These are phyloP conservation scores for Mimumesa dahlbomi DNA, from an alignment of 2,888 invertebrate genomes.

Conservation along the genomic window DNA sequence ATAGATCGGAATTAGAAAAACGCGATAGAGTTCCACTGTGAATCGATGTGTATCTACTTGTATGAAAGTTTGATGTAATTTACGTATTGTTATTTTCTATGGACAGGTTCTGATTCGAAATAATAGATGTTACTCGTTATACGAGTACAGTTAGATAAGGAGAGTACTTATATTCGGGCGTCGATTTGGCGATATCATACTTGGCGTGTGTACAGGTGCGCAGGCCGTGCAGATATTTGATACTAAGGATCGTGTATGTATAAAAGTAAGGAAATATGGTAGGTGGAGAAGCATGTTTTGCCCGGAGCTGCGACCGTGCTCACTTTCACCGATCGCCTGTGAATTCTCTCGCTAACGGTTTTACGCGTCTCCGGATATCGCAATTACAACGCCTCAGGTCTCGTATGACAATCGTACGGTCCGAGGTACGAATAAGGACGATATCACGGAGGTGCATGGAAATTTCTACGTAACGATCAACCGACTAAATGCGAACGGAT, in stretches of 20 bases:
- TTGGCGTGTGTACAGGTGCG: conserved; percentile 8
- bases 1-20: not conserved
- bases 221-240: not conserved
- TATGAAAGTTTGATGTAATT: not conserved
- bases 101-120: too few species aligned
- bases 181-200: conserved; percentile 9
- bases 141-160: not conserved
- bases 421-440: too few species aligned
- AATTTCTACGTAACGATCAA: too few species aligned
- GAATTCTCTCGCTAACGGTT: not conserved
- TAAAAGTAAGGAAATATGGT: too few species aligned
- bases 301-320: conserved; percentile 12
- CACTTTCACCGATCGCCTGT: conserved; percentile 48
- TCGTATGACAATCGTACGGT: too few species aligned
- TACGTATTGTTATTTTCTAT: too few species aligned
- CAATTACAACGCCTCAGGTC: too few species aligned
- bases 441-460: too few species aligned
- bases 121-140: not conserved
- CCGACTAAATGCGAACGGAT: too few species aligned
- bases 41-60: too few species aligned
- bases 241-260: too few species aligned
- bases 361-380: too few species aligned
- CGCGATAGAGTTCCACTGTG: not conserved
- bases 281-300: not conserved
- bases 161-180: not conserved